Conservation (phyloP, 2,797 vertebrate genomes). For the Malurus leucopterus region DNA sequence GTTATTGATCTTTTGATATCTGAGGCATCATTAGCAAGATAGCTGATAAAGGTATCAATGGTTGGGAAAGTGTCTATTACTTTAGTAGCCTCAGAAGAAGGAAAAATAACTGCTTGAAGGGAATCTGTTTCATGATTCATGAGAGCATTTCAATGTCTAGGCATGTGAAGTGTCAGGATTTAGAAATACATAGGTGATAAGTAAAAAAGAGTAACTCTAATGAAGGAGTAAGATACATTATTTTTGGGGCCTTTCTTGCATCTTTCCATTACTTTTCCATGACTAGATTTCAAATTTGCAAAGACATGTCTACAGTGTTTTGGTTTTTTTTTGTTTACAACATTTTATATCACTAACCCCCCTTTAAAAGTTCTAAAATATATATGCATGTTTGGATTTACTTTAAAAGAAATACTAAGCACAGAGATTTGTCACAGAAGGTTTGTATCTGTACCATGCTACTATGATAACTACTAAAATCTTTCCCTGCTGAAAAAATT, state of each 20-base stretch:
- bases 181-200: neutral
- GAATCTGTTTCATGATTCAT: neutral
- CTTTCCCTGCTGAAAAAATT: neutral
- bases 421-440: neutral
- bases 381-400: neutral
- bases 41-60: neutral
- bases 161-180: neutral
- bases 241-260: neutral
- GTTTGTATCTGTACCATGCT: neutral
- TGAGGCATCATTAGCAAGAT: neutral
- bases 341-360: neutral
- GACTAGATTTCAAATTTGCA: neutral
- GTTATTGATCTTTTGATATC: neutral
- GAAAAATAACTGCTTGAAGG: neutral
- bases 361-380: neutral
- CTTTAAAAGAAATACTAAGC: neutral
- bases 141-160: neutral
- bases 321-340: neutral
- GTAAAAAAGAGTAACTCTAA: neutral
- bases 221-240: neutral
- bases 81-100: neutral
- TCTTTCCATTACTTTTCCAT: neutral
- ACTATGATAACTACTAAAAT: neutral
- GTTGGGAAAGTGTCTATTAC: neutral
- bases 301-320: neutral